Conservation (phyloP, 2,113 vertebrate species). For the Grammomys dolichurus region DNA sequence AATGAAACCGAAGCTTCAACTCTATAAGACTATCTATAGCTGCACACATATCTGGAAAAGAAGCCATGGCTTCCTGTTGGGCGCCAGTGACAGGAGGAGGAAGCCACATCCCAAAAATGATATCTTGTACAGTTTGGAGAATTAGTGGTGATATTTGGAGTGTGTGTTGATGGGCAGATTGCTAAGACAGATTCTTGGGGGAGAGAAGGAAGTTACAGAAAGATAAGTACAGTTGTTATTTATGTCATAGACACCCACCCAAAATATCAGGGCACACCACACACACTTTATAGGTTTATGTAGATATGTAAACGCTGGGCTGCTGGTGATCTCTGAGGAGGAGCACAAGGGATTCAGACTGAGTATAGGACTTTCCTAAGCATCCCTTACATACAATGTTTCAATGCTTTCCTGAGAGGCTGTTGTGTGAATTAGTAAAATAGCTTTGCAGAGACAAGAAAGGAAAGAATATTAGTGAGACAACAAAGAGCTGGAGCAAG, state of each 20-base stretch:
- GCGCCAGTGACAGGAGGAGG: not conserved
- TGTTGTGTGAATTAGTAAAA: not conserved
- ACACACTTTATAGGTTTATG: not conserved
- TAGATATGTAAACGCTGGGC: not conserved
- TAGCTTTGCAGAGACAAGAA: not conserved
- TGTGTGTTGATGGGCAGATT: constrained; percentile 61
- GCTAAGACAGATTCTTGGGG: constrained; percentile 59
- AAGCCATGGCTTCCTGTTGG: not conserved
- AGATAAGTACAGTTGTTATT: constrained; percentile 65
- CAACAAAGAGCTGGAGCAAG: not conserved
- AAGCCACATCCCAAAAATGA: not conserved
- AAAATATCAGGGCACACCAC: constrained; percentile 44
- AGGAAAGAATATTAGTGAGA: not conserved
- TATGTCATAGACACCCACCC: constrained; percentile 53
- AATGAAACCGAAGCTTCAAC: not conserved
- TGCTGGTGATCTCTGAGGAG: not conserved
- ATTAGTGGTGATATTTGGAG: constrained; percentile 54
- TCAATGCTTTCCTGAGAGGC: not conserved
- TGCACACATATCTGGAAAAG: not conserved
- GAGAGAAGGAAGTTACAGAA: constrained; percentile 51
- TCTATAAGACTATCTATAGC: not conserved
- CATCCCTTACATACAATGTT: not conserved
- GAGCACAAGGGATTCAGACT: too few species aligned
- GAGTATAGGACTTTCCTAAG: not conserved
- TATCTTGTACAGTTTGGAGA: not conserved